phyloP scores from a whole-genome alignment of 2,797 vertebrate genomes.

The Chelon labrosus region DNA sequence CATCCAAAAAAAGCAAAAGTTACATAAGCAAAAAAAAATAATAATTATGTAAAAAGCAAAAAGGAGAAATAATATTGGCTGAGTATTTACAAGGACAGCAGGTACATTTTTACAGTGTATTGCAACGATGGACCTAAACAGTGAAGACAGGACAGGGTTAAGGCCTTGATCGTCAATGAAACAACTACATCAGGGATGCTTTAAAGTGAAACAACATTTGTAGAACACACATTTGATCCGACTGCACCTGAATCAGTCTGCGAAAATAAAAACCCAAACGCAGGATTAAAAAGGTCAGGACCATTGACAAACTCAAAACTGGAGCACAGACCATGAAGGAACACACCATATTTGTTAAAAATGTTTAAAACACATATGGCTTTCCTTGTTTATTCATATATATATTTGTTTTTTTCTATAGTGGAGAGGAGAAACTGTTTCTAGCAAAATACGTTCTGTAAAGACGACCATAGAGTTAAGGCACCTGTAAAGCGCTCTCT shows the following conservation, averaged over 20 bases:
- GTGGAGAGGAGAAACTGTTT: constrained; percentile 21
- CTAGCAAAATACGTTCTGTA: constrained; percentile 15
- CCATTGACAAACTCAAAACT: constrained; percentile 14
- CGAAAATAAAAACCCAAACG: constrained; percentile 24
- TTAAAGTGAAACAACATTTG: constrained; percentile 9
- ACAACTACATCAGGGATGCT: constrained; percentile 27
- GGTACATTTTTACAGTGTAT: constrained; percentile 65
- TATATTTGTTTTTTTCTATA: background rate
- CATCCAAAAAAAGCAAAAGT: constrained; percentile 4
- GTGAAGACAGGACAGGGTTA: constrained; percentile 63
- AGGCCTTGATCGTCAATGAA: constrained; percentile 59
- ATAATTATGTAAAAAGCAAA: constrained; percentile 39
- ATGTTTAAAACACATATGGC: constrained; percentile 61
- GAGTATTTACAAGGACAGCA: constrained; percentile 63
- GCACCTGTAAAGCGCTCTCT: constrained; percentile 66
- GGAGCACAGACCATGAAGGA: constrained; percentile 8
- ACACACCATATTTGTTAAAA: constrained; percentile 5
- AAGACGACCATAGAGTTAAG: constrained; percentile 65
- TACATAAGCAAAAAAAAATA: constrained; percentile 19
- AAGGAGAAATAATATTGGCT: constrained; percentile 30
- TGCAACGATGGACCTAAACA: constrained; percentile 58
- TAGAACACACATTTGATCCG: constrained; percentile 23
- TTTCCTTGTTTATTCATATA: constrained; percentile 45
- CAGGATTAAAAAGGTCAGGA: constrained; percentile 2
- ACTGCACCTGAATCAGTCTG: constrained; percentile 32